A percentile compares a stretch with the other conserved stretches of the same genome.
phyloP scores from a whole-genome alignment of 2,113 vertebrate species.

The Nerophis ophidion region DNA sequence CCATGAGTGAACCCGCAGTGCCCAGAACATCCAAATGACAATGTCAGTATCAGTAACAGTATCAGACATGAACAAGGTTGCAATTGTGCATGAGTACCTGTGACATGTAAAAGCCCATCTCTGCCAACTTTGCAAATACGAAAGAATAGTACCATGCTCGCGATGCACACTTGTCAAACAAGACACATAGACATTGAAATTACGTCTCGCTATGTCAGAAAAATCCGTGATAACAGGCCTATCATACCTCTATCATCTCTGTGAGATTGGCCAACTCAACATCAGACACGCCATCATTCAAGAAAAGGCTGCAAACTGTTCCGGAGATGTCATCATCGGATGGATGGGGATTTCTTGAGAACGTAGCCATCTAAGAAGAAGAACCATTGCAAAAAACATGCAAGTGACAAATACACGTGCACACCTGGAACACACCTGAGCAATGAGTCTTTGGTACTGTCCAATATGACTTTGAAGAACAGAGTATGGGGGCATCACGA shows the following conservation, averaged over 20 bases:
- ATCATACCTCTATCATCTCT: slow-evolving; percentile 66
- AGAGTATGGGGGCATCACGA: slow-evolving; percentile 48
- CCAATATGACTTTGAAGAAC: slow-evolving; percentile 16
- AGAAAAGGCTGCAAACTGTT: slow-evolving; percentile 51
- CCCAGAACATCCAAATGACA: no score
- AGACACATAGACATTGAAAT: no score
- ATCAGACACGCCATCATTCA: slow-evolving; percentile 7
- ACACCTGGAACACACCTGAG: slow-evolving; percentile 58
- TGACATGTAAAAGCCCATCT: no score
- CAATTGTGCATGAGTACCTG: no score
- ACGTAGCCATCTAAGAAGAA: slow-evolving; percentile 58
- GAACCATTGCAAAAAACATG: neutral
- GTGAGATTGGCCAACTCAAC: slow-evolving; percentile 54
- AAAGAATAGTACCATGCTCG: no score
- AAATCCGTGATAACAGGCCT: no score
- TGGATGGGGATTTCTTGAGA: slow-evolving; percentile 55
- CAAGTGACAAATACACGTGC: neutral
- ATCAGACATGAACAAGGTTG: no score
- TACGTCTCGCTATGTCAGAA: no score
- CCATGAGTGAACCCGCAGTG: no score
- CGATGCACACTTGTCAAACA: no score
- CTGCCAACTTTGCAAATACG: no score
- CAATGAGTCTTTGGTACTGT: neutral
- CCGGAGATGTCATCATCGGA: slow-evolving; percentile 59
- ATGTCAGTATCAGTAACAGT: no score